These are phyloP conservation scores for Tokudaia tokunoshimensis DNA, from an alignment of 2,797 vertebrate species.

Conservation along the genomic window DNA sequence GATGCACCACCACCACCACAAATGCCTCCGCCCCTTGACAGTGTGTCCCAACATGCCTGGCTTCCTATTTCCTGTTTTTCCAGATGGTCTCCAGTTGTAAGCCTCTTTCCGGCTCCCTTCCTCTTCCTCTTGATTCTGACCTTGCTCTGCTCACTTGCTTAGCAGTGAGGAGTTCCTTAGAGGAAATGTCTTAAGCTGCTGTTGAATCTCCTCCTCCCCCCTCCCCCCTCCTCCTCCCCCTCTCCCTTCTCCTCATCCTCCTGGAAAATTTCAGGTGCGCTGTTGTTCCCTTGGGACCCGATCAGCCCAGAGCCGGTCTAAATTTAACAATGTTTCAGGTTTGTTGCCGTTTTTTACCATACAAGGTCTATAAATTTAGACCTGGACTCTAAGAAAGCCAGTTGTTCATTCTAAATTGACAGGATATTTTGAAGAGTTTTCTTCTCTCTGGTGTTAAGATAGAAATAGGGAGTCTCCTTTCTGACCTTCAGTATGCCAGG, in stretches of 20 bases:
- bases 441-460: neutral
- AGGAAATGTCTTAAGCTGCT: neutral
- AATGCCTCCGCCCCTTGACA: neutral
- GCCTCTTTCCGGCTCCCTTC: neutral
- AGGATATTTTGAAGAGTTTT: conserved; percentile 7
- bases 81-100: neutral
- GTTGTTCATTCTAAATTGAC: conserved; percentile 34
- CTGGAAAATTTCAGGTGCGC: neutral
- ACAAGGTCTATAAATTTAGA: conserved; percentile 46
- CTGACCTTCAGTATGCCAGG: neutral
- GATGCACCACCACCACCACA: no score
- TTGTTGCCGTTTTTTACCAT: neutral
- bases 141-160: neutral
- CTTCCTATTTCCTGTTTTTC: neutral
- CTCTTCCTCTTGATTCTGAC: neutral
- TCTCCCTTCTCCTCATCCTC: neutral
- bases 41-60: neutral
- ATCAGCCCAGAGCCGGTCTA: conserved; percentile 36
- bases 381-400: neutral
- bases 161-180: neutral
- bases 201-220: neutral
- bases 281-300: neutral
- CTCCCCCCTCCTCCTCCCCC: neutral
- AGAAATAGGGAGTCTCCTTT: neutral
- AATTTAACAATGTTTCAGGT: conserved; percentile 40